Conservation (phyloP, 2,888 invertebrate genomes). For the Lithophane semibrunnea region DNA sequence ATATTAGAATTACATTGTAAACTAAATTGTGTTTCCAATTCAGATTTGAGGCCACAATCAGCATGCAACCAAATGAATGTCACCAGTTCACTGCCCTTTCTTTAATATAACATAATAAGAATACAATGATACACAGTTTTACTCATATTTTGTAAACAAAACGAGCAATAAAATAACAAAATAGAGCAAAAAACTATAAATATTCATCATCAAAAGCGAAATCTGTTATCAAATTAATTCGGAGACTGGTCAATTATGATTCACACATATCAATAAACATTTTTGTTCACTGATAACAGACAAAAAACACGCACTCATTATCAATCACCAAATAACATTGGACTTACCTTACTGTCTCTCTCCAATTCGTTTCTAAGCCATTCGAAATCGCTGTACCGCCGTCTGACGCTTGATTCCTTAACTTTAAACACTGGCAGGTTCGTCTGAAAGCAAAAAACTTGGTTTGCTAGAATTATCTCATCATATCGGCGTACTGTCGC, state of each 20-base stretch:
- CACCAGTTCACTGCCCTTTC: conserved; percentile 52
- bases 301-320: conserved; percentile 57
- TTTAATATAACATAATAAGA: conserved; percentile 5
- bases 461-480: conserved; percentile 68
- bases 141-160: conserved; percentile 52
- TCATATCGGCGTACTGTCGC: conserved; percentile 55
- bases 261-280: conserved; percentile 64
- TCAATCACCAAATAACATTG: conserved; percentile 49
- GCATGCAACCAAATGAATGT: conserved; percentile 39
- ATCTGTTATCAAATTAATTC: conserved; percentile 53
- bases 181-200: conserved; percentile 36
- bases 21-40: not conserved
- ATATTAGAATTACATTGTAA: not conserved
- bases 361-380: conserved; percentile 99
- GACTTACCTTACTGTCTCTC: conserved; percentile 98
- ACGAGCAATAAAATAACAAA: conserved; percentile 29
- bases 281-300: conserved; percentile 69
- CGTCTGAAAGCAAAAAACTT: conserved; percentile 93
- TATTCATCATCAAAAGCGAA: conserved; percentile 32
- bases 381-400: conserved; percentile 99
- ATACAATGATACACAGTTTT: conserved; percentile 15
- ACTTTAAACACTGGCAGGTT: conserved; percentile 99
- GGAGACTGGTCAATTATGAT: conserved; percentile 57
- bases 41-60: not conserved
- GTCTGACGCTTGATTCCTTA: conserved; percentile 99